phyloP scores from a whole-genome alignment of 2,113 vertebrate species.

The Grantiella picta region DNA sequence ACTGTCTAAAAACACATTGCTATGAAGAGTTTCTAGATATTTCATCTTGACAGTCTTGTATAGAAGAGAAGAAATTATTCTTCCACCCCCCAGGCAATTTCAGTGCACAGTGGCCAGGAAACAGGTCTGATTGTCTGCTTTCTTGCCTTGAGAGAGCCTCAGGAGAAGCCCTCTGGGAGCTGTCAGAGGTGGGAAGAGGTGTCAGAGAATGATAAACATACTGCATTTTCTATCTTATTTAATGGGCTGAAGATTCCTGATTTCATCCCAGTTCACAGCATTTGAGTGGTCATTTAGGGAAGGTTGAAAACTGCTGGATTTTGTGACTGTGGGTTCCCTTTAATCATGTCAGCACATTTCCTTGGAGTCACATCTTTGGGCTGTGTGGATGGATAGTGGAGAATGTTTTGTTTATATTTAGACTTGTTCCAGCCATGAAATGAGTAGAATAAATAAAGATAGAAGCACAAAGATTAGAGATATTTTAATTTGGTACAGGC shows the following conservation, averaged over 20 bases:
- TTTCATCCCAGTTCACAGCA: background rate
- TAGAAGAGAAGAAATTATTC: background rate
- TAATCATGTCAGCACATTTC: background rate
- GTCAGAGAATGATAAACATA: background rate
- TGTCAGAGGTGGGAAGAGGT: background rate
- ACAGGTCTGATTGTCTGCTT: background rate
- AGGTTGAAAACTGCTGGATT: background rate
- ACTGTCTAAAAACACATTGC: background rate
- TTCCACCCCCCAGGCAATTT: background rate
- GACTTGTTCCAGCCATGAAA: constrained; percentile 39
- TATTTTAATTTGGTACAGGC: background rate
- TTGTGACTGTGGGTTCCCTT: background rate
- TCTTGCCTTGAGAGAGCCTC: background rate
- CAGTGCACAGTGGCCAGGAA: background rate
- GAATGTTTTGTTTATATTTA: constrained; percentile 30
- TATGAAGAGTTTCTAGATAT: background rate
- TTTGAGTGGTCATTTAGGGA: background rate
- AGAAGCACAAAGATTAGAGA: constrained; percentile 36
- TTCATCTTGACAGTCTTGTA: background rate
- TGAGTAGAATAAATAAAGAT: constrained; percentile 50
- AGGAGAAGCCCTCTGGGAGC: background rate
- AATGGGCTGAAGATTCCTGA: background rate
- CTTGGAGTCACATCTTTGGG: background rate
- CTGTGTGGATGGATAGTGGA: background rate
- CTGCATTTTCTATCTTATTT: background rate